Evolutionary conservation across 2,113 vertebrate species (phyloP).

Genomic region (Actenoides hombroni): DNA sequence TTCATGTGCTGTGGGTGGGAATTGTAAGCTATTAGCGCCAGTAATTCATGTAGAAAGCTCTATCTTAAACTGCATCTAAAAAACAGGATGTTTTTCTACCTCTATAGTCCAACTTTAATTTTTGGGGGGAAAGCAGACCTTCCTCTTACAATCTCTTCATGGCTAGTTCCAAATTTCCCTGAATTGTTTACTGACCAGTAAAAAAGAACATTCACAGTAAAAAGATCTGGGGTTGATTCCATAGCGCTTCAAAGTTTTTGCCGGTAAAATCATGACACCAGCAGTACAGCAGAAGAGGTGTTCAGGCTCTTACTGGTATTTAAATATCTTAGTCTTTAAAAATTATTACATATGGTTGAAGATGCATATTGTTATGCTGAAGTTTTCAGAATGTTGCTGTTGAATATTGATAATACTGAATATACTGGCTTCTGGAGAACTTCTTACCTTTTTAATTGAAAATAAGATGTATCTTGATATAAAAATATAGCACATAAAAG

Average conservation of each 20-base stretch:
- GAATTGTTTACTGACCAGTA: slow-evolving; percentile 27
- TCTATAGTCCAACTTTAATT: not conserved
- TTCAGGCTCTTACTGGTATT: not conserved
- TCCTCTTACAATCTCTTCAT: not conserved
- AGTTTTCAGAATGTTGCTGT: not conserved
- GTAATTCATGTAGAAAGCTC: slow-evolving; percentile 29
- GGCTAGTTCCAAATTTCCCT: slow-evolving; percentile 22
- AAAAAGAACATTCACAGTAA: not conserved
- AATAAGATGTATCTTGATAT: not conserved
- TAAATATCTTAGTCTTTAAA: not conserved
- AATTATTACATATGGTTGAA: not conserved
- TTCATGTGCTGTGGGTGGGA: not conserved
- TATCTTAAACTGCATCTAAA: slow-evolving; percentile 43
- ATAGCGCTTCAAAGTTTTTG: not conserved
- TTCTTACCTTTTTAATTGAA: not conserved
- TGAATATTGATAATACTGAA: not conserved
- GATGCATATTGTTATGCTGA: not conserved
- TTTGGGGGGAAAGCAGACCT: not conserved
- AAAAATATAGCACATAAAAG: not conserved
- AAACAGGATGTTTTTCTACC: slow-evolving; percentile 47
- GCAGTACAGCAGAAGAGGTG: rapidly evolving
- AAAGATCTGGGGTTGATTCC: not conserved
- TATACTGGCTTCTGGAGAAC: not conserved
- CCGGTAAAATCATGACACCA: not conserved
- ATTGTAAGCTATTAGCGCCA: not conserved